A percentile compares a stretch with the other conserved stretches of the same genome.
These are phyloP conservation scores for Nomada lathburiana DNA, from an alignment of 2,888 invertebrate genomes.

Conservation along the genomic window DNA sequence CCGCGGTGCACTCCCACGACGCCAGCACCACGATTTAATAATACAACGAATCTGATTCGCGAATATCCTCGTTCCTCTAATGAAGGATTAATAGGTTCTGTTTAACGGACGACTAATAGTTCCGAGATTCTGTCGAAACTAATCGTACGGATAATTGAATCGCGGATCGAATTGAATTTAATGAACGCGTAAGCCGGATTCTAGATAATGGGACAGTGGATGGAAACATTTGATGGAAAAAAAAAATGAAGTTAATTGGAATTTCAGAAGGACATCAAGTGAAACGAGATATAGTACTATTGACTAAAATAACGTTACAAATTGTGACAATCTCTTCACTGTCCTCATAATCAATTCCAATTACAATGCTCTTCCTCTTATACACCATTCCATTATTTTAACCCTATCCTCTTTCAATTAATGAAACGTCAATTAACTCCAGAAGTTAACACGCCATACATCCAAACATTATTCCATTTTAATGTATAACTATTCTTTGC, in stretches of 20 bases:
- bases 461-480: too few relatives aligned
- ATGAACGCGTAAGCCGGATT: constrained; percentile 17
- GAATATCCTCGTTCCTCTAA: not conserved
- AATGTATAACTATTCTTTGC: too few relatives aligned
- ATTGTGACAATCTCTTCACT: too few relatives aligned
- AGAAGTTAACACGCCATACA: too few relatives aligned
- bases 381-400: too few relatives aligned
- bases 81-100: constrained; percentile 31
- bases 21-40: constrained; percentile 10
- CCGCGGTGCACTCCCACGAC: not conserved
- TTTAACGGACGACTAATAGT: constrained; percentile 23
- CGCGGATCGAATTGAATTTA: constrained; percentile 13
- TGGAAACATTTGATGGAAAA: not conserved
- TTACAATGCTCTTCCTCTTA: too few relatives aligned
- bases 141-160: constrained; percentile 36
- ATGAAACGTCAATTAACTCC: too few relatives aligned
- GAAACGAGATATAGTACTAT: too few relatives aligned
- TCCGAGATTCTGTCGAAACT: constrained; percentile 9
- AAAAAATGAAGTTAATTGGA: not conserved
- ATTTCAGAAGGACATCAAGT: not conserved
- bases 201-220: constrained; percentile 4
- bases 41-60: constrained; percentile 20
- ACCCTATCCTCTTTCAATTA: too few relatives aligned
- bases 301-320: too few relatives aligned
- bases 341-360: too few relatives aligned